These are phyloP conservation scores for Trididemnum clinides DNA, from an alignment of 23 tunicate species.

Conservation along the genomic window DNA sequence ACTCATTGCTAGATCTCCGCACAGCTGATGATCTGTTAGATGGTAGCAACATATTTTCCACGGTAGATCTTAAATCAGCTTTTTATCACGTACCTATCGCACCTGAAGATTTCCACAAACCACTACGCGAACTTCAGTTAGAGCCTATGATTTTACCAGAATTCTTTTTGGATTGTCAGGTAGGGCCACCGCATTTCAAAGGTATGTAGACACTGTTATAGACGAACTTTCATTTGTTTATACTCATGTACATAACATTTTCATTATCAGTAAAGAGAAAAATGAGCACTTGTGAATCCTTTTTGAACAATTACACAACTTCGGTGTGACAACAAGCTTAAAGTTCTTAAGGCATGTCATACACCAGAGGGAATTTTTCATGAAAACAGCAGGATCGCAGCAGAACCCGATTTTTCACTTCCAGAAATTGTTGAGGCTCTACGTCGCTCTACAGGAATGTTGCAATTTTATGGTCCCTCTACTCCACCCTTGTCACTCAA, in stretches of 20 bases:
- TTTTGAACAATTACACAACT: background rate
- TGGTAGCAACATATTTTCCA: background rate
- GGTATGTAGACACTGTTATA: background rate
- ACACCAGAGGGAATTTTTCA: background rate
- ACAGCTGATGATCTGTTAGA: background rate
- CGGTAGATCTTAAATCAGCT: background rate
- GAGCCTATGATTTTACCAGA: slow-evolving; percentile 6
- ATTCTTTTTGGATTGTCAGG: background rate
- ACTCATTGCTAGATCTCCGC: background rate
- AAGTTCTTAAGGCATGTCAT: background rate
- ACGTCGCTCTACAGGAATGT: too few relatives aligned
- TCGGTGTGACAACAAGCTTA: too few relatives aligned
- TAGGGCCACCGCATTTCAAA: background rate
- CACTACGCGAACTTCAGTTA: background rate
- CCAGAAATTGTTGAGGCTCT: too few relatives aligned
- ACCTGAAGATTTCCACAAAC: too few relatives aligned
- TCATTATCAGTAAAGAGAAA: background rate
- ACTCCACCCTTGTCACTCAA: too few relatives aligned
- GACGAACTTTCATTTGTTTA: background rate
- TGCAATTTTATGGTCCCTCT: too few relatives aligned
- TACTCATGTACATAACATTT: background rate
- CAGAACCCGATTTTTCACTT: background rate
- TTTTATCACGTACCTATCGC: background rate
- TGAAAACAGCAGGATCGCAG: background rate
- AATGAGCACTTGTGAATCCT: background rate